Conservation (phyloP, 2,113 vertebrate species). For the Tachuris rubrigastra region DNA sequence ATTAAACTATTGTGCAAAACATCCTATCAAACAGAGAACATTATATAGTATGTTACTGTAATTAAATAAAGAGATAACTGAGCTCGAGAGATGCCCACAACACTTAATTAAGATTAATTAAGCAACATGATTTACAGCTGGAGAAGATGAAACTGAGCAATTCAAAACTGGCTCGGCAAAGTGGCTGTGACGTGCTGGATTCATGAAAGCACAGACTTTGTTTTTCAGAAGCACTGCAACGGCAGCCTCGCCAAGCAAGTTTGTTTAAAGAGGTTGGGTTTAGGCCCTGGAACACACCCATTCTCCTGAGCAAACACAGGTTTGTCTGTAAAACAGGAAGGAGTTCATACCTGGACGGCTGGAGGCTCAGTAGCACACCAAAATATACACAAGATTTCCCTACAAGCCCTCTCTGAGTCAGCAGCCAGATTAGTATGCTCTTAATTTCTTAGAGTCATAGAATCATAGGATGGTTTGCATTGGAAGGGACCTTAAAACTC, state of each 20-base stretch:
- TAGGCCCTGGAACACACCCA: not conserved
- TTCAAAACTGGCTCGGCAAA: not conserved
- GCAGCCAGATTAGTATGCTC: not conserved
- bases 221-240: not conserved
- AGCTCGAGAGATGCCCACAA: conserved; percentile 32
- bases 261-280: not conserved
- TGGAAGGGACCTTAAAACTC: not conserved
- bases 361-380: not conserved
- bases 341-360: not conserved
- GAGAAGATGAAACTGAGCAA: conserved; percentile 3
- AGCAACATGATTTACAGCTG: conserved; percentile 38
- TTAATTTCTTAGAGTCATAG: not conserved
- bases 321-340: not conserved
- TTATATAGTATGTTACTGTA: not conserved
- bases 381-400: not conserved
- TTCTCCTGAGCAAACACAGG: not conserved
- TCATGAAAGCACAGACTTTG: not conserved
- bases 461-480: not conserved
- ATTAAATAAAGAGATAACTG: conserved; percentile 48
- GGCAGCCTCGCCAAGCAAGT: not conserved
- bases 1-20: conserved; percentile 31
- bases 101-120: conserved; percentile 65
- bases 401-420: not conserved
- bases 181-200: not conserved
- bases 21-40: conserved; percentile 5